Evolutionary conservation across 2,113 vertebrate genomes (phyloP).

Genomic region (Rana temporaria): DNA sequence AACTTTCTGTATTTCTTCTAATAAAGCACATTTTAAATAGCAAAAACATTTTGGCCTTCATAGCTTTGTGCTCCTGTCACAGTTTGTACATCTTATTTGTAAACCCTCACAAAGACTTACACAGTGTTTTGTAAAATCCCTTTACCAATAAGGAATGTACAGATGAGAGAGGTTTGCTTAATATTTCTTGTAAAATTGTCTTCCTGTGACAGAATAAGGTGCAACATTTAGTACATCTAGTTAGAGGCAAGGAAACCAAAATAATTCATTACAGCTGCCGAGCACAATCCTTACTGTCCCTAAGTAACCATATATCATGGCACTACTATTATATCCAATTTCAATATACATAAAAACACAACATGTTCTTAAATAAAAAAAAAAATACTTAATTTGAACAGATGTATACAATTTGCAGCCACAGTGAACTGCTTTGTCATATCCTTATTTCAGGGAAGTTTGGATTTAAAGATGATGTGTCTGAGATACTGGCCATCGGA

Average conservation of each 20-base stretch:
- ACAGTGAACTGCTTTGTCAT: too few species aligned
- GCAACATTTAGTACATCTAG: not conserved
- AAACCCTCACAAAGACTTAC: not conserved
- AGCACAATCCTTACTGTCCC: slow-evolving; percentile 6
- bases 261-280: not conserved
- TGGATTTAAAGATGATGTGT: too few species aligned
- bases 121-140: not conserved
- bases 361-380: not conserved
- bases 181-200: too few species aligned
- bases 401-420: too few species aligned
- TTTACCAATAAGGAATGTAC: not conserved
- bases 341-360: not conserved
- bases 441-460: too few species aligned
- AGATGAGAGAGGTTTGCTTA: not conserved
- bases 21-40: slow-evolving; percentile 38
- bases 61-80: not conserved
- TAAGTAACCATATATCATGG: slow-evolving; percentile 1
- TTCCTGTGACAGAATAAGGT: slow-evolving; percentile 14
- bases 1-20: slow-evolving; percentile 43
- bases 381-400: too few species aligned
- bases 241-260: slow-evolving; percentile 1
- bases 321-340: not conserved
- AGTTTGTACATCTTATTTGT: slow-evolving; percentile 18
- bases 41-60: slow-evolving; percentile 19
- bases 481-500: too few species aligned